Percentiles rank a stretch among this genome's conserved stretches.
Conservation (phyloP, 2,797 vertebrate genomes). For the Halcyon badia region DNA sequence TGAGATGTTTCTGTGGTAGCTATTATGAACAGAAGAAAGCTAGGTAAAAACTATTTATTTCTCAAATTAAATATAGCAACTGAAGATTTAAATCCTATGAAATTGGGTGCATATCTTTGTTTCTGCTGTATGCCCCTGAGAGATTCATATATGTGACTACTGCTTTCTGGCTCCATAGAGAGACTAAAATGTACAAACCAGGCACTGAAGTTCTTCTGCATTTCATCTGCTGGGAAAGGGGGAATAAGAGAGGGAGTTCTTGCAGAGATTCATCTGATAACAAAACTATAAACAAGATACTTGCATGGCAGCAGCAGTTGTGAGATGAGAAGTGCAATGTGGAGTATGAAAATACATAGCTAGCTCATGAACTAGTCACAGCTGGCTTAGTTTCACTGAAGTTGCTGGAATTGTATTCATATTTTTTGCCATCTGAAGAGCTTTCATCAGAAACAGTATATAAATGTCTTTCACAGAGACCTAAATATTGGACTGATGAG, state of each 20-base stretch:
- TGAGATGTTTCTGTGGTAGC: neutral
- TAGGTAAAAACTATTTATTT: neutral
- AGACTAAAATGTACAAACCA: slow-evolving; percentile 8
- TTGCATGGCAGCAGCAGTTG: neutral
- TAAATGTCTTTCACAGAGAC: neutral
- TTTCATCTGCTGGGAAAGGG: neutral
- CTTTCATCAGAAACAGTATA: neutral
- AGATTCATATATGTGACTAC: neutral
- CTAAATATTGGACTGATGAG: neutral
- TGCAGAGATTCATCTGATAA: neutral
- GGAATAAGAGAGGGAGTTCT: neutral
- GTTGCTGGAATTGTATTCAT: neutral
- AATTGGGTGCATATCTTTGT: neutral
- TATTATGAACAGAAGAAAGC: slow-evolving; percentile 1
- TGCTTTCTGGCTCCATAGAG: neutral
- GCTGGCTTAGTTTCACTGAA: slow-evolving; percentile 10
- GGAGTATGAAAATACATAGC: neutral
- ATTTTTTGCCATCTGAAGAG: neutral
- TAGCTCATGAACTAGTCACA: neutral
- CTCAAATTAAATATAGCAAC: neutral
- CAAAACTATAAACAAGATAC: neutral
- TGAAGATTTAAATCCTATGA: neutral
- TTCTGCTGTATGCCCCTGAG: neutral
- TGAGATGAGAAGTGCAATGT: neutral
- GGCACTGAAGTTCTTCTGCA: neutral